Evolutionary conservation across 2,797 vertebrate species (phyloP), one percentile per base, ranked within the genome.

Genomic region (Smutsia gigantea): DNA sequence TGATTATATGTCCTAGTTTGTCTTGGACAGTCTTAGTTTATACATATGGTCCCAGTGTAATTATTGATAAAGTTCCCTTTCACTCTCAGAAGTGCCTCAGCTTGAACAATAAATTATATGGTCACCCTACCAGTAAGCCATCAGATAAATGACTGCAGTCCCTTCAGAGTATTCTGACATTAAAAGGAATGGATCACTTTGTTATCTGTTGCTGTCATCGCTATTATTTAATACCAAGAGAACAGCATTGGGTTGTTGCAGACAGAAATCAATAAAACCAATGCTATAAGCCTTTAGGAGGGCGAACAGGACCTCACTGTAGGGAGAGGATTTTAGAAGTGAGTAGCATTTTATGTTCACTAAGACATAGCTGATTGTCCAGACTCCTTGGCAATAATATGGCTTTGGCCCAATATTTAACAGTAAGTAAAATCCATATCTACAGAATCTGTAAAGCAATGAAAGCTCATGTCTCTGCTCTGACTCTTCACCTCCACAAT

Each of bases 211-310:
- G 68, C 93, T 97, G 86, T 87, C 96, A 94, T 77, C 89, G 75
- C 74, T 96, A 89, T 96, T 97, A 97, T 97, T 96, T 96, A 97
- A 96, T 96, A 78, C 82, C 66, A 77, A 96, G 49, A 29, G 46
- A 97, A 95, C 14, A 95, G 34, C 49, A 94, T 3, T 72, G 79
- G 83, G 63, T 89, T 74, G 37, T 66, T 96, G 71, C 61, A 90
- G 71, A 92, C 93, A 94, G 51, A 89, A 97, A 97, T 97, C 97
- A 97, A 97, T 94, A 95, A 85, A 95, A 68, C 64, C 51, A 94
- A 85, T 95, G 83, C n/a, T 90, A 87, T 72, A 89, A 93, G 88
- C 61, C 63, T 95, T 94, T 37, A 66, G 59, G 42, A 95, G 46
- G 92, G 51, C 34, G 78, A 92, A 92, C 7, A 94, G 92, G 95